Conservation (phyloP, 1,140 invertebrate genomes). For the Atopsyche davidsoni region DNA sequence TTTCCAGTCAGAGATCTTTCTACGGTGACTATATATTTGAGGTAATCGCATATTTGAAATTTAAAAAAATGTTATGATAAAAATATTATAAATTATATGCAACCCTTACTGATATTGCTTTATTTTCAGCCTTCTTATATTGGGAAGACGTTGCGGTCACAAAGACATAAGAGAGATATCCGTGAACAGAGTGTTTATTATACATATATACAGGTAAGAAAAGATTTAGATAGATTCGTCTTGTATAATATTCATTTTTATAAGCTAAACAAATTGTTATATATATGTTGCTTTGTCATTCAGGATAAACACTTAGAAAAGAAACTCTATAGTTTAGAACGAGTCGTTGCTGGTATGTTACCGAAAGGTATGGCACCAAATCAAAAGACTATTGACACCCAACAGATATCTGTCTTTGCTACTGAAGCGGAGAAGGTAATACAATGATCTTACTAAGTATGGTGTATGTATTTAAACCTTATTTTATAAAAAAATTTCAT, state of each 20-base stretch:
- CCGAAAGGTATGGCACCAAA: slow-evolving; percentile 40
- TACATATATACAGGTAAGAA: slow-evolving; percentile 21
- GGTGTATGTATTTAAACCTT: background rate
- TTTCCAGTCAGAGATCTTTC: slow-evolving; percentile 7
- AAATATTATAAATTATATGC: background rate
- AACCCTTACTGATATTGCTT: background rate
- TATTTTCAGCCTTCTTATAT: no score
- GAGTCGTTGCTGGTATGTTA: slow-evolving; percentile 40
- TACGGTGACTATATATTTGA: slow-evolving; percentile 15
- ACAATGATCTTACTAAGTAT: slow-evolving; percentile 6
- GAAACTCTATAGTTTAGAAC: slow-evolving; percentile 37
- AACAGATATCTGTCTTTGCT: slow-evolving; percentile 44
- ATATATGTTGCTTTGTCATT: slow-evolving; percentile 3
- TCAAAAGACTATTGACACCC: slow-evolving; percentile 38
- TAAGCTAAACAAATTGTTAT: background rate
- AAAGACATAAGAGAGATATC: slow-evolving; percentile 7
- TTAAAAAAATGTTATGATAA: background rate
- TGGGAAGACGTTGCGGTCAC: no score
- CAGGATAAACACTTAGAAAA: slow-evolving; percentile 41
- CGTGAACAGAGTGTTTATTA: slow-evolving; percentile 23
- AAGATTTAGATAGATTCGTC: background rate
- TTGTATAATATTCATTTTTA: slow-evolving; percentile 2
- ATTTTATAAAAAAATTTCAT: background rate
- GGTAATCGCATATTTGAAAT: slow-evolving; percentile 8
- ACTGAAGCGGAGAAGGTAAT: slow-evolving; percentile 45